A percentile compares a stretch with the other conserved stretches of the same genome.
Conservation (phyloP, 2,113 vertebrate genomes). For the Gnathonemus echidnorhynchus region DNA sequence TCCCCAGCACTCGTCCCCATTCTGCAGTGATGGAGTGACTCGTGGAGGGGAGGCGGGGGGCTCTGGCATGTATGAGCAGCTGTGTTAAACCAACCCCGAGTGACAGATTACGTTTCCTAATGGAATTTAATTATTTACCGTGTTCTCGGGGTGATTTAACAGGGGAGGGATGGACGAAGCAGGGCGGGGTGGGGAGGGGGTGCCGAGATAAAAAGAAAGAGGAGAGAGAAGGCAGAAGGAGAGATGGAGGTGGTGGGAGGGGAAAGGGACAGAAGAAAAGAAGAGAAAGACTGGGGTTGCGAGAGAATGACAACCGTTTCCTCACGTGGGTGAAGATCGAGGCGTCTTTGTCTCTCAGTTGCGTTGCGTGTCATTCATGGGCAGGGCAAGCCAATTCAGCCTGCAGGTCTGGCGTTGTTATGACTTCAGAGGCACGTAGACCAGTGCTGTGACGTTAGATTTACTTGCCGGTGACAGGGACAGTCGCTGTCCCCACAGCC, state of each 20-base stretch:
- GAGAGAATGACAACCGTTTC: slow-evolving; percentile 39
- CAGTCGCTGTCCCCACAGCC: background rate
- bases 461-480: background rate
- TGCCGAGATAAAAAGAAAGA: slow-evolving; percentile 12
- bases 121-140: slow-evolving; percentile 76
- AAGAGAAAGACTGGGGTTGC: background rate
- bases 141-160: slow-evolving; percentile 61
- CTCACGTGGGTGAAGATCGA: slow-evolving; percentile 39
- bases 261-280: slow-evolving; percentile 9
- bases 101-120: slow-evolving; percentile 73
- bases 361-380: slow-evolving; percentile 38
- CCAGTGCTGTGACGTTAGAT: background rate
- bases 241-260: background rate
- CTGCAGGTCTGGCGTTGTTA: background rate
- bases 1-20: background rate
- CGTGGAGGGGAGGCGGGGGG: slow-evolving; percentile 21
- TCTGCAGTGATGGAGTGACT: slow-evolving; percentile 18
- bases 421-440: background rate
- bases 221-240: slow-evolving; percentile 25
- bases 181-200: slow-evolving; percentile 31
- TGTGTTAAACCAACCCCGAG: slow-evolving; percentile 59
- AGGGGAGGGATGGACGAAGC: slow-evolving; percentile 42
- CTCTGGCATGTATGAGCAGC: slow-evolving; percentile 38
- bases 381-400: background rate
- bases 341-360: slow-evolving; percentile 49